Conservation (phyloP, 2,113 vertebrate species). For the Pica pica region DNA sequence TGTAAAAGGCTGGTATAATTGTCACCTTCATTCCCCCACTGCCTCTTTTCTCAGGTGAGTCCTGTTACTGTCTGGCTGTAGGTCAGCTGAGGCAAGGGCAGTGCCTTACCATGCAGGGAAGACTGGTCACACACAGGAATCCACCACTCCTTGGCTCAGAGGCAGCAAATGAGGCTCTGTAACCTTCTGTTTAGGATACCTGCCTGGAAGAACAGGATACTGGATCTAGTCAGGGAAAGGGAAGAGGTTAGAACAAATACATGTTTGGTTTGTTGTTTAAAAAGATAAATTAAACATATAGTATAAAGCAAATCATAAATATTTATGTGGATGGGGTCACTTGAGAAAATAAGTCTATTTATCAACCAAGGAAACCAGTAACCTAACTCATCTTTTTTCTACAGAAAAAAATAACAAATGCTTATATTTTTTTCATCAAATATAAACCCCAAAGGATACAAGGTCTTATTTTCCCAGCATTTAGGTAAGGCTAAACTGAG, state of each 20-base stretch:
- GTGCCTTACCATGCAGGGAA: neutral
- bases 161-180: neutral
- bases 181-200: neutral
- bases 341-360: neutral
- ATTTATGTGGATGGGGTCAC: neutral
- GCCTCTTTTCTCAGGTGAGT: neutral
- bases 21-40: neutral
- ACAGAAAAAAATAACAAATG: neutral
- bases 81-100: neutral
- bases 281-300: neutral
- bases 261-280: neutral
- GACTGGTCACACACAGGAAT: neutral
- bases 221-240: neutral
- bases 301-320: conserved; percentile 2
- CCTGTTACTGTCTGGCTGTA: neutral
- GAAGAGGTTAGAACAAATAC: neutral
- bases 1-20: neutral
- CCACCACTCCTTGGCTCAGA: neutral
- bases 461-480: neutral
- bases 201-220: neutral
- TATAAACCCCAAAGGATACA: neutral
- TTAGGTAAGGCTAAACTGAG: neutral
- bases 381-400: neutral
- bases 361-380: neutral
- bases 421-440: neutral